Base-by-base conservation (phyloP, 2,113 vertebrate species). In the Eulemur rufifrons region DNA sequence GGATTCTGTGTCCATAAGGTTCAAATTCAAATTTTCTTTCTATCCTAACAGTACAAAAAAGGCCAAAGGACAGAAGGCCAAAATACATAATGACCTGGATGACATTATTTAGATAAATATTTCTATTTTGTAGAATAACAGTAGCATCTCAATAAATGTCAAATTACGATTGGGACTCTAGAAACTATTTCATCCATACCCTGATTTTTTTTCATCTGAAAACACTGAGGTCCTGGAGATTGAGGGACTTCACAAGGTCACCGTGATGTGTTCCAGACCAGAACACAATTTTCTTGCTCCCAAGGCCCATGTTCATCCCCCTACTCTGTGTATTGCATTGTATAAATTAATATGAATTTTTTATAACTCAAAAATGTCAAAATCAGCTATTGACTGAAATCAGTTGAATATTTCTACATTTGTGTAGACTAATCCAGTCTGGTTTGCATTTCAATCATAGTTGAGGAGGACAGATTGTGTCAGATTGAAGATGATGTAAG, bases 31-130 rank as follows among this genome's bases (percentile, higher is more conserved):
- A 64, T 47, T 8, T 54, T 63, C 39, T 64, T 21, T 63, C 54
- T 8, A 86, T 76, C 27, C 12, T 78, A 59, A 56, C 15, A 39
- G 9, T 63, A 74, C 34, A 64, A 29, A 64, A 90, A 15, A 92
- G 21, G 42, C 64, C 85, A 84, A 52, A 95, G 74, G 56, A 6
- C 21, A 32, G 12, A 84, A 96, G 37, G 9, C 34, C 37, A 90
- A 90, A 74, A 68, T 42, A 20, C 47, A 32, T 54, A 11, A 11
- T 63, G 82, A 81, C 21, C 45, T 93, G 39, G 10, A 66, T 87
- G 15, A 87, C 76, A 74, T 86, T 92, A 89, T 78, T 88, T 47
- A 91, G 34, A 80, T 63, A 91, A 89, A 39, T 76, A 74, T 42
- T 83, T 80, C 39, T 66, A 29, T 54, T 52, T 89, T 74, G 45